Conservation (phyloP, 2,888 invertebrate genomes). For the Corythucha ciliata region DNA sequence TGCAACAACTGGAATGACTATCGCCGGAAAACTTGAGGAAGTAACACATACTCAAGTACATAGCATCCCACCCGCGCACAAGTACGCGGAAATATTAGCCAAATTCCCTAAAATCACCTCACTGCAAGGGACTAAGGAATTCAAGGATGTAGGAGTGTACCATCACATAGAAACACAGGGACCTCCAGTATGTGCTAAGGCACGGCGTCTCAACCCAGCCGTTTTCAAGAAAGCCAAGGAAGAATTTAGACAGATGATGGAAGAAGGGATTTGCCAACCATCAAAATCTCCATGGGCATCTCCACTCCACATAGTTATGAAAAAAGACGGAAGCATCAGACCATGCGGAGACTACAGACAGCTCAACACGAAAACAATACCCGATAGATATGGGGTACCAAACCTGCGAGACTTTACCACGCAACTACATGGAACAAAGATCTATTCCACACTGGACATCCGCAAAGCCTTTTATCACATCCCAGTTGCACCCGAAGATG, state of each 20-base stretch:
- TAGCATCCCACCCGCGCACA: conserved; percentile 3
- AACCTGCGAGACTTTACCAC: conserved; percentile 38
- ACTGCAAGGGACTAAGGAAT: neutral
- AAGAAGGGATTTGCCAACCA: conserved; percentile 23
- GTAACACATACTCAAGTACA: neutral
- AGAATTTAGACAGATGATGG: conserved; percentile 18
- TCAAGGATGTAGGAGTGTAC: neutral
- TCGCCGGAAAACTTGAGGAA: neutral
- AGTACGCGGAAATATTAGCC: conserved; percentile 7
- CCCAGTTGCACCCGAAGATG: conserved; percentile 35
- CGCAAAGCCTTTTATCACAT: conserved; percentile 40
- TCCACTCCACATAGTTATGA: conserved; percentile 16
- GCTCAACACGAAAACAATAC: conserved; percentile 38
- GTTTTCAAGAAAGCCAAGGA: conserved; percentile 35
- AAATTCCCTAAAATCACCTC: conserved; percentile 14
- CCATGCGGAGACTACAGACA: conserved; percentile 40
- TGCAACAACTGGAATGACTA: neutral
- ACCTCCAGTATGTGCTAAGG: conserved; percentile 38
- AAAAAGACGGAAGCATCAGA: conserved; percentile 36
- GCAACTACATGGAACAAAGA: conserved; percentile 31
- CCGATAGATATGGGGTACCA: conserved; percentile 39
- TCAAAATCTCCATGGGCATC: conserved; percentile 20
- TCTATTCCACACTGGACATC: conserved; percentile 34
- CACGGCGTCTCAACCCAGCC: conserved; percentile 32
- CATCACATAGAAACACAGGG: conserved; percentile 18